These are phyloP conservation scores for Empis livida DNA, from an alignment of 2,888 invertebrate species.

Conservation along the genomic window DNA sequence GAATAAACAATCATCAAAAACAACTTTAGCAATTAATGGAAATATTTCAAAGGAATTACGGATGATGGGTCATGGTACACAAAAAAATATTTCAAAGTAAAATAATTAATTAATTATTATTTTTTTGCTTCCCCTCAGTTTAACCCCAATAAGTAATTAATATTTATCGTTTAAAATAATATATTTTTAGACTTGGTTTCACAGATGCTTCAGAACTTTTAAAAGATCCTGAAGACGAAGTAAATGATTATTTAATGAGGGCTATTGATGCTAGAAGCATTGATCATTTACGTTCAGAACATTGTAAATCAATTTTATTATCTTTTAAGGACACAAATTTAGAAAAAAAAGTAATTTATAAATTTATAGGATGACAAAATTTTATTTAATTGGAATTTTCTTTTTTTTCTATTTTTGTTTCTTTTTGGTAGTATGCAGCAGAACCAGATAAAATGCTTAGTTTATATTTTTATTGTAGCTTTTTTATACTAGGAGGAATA, in stretches of 20 bases:
- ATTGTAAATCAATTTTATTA: constrained; percentile 73
- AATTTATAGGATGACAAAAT: too few relatives aligned
- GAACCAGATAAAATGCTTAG: constrained; percentile 79
- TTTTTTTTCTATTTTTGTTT: too few relatives aligned
- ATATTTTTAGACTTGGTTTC: constrained; percentile 50
- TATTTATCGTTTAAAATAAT: not conserved
- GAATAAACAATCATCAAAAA: not conserved
- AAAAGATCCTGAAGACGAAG: constrained; percentile 82
- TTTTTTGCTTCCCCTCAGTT: not conserved
- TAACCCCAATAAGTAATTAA: not conserved
- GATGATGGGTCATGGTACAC: constrained; percentile 81
- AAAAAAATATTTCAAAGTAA: constrained; percentile 53
- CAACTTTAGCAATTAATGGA: constrained; percentile 49
- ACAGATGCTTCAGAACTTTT: constrained; percentile 50
- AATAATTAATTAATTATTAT: constrained; percentile 16
- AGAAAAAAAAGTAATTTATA: constrained; percentile 68
- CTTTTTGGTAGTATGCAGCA: constrained; percentile 72
- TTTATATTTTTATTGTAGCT: constrained; percentile 72
- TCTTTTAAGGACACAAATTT: constrained; percentile 69
- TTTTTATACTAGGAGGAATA: constrained; percentile 57
- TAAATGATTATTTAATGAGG: constrained; percentile 90
- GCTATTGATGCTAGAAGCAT: constrained; percentile 93
- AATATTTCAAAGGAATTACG: constrained; percentile 80
- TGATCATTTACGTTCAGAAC: constrained; percentile 75
- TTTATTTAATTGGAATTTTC: not conserved